Conservation (phyloP, 2,797 vertebrate species). For the Lepilemur septentrionalis region DNA sequence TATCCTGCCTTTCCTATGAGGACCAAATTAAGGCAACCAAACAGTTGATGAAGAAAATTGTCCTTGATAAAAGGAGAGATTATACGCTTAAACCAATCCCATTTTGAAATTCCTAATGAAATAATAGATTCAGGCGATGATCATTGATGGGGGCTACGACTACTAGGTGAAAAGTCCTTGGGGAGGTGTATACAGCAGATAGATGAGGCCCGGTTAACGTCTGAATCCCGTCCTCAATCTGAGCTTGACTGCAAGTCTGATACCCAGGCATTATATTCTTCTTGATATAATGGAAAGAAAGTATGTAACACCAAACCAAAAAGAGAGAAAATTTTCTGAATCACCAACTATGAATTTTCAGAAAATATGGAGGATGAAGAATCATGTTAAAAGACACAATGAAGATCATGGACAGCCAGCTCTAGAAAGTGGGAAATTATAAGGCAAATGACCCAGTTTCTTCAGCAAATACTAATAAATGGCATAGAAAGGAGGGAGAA, state of each 20-base stretch:
- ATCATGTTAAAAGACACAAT: neutral
- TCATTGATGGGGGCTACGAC: neutral
- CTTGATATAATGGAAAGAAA: neutral
- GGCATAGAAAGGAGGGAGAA: neutral
- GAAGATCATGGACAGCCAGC: neutral
- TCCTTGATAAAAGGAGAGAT: neutral
- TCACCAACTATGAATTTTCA: neutral
- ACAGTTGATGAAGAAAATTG: neutral
- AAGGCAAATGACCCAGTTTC: neutral
- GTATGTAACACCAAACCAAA: neutral
- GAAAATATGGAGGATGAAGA: neutral
- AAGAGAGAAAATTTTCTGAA: neutral
- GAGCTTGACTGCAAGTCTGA: neutral
- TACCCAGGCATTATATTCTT: neutral
- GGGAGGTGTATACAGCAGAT: neutral
- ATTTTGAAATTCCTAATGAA: neutral
- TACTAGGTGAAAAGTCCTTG: neutral
- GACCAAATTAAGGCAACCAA: neutral
- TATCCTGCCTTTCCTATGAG: neutral
- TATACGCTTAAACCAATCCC: neutral
- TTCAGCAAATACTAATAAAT: neutral
- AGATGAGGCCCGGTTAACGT: too few species aligned
- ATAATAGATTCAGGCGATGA: neutral
- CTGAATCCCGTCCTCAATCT: neutral
- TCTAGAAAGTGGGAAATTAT: neutral